phyloP scores from a whole-genome alignment of 2,888 invertebrate genomes.

The Drosophila borealis region DNA sequence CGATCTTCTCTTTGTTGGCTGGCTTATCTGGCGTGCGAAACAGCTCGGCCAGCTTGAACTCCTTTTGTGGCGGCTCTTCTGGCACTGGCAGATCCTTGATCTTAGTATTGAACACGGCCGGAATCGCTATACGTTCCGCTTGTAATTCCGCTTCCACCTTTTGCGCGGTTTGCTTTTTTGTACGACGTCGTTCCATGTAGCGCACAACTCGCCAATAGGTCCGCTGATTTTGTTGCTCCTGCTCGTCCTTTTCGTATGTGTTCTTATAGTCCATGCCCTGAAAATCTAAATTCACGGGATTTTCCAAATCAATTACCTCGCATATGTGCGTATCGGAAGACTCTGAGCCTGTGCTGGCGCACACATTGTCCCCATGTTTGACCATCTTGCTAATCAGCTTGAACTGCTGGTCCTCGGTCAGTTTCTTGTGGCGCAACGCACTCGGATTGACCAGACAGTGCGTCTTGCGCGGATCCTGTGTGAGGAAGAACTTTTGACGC shows the following conservation, averaged over 20 bases:
- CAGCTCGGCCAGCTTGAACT: constrained; percentile 60
- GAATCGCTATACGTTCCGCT: constrained; percentile 68
- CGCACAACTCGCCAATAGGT: constrained; percentile 80
- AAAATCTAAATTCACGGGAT: constrained; percentile 82
- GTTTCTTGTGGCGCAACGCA: constrained; percentile 65
- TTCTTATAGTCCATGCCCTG: constrained; percentile 83
- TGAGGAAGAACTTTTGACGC: constrained; percentile 79
- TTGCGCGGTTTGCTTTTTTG: constrained; percentile 57
- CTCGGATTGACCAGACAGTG: constrained; percentile 81
- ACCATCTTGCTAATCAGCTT: constrained; percentile 74
- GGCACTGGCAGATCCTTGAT: constrained; percentile 42
- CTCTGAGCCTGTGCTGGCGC: constrained; percentile 71
- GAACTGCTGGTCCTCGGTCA: constrained; percentile 59
- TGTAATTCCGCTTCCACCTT: constrained; percentile 72
- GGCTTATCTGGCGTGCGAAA: constrained; percentile 78
- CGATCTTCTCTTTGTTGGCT: constrained; percentile 57
- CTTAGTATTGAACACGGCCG: constrained; percentile 56
- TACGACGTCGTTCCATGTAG: constrained; percentile 74
- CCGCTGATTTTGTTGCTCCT: constrained; percentile 78
- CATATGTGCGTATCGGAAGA: constrained; percentile 76
- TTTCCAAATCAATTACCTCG: constrained; percentile 82
- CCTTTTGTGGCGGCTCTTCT: constrained; percentile 6
- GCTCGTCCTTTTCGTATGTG: constrained; percentile 82
- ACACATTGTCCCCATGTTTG: constrained; percentile 80
- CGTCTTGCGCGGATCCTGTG: constrained; percentile 81